A percentile compares a stretch with the other conserved stretches of the same genome.
Evolutionary conservation across 2,888 invertebrate genomes (phyloP).

Genomic region (Selenia dentaria): DNA sequence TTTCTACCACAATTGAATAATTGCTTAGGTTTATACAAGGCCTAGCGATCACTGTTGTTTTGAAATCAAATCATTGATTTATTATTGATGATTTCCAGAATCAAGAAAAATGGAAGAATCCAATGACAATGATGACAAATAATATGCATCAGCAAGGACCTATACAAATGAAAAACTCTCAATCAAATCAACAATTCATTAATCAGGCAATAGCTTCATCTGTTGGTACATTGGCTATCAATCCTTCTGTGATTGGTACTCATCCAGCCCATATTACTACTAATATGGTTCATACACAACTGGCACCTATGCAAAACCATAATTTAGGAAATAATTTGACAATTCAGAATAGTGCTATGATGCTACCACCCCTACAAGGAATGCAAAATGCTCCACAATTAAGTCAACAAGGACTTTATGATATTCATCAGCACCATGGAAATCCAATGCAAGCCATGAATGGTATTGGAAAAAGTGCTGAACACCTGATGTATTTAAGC

Average conservation of each 20-base stretch:
- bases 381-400: slow-evolving; percentile 80
- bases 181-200: slow-evolving; percentile 79
- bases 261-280: slow-evolving; percentile 76
- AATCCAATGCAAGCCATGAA: slow-evolving; percentile 80
- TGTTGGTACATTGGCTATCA: slow-evolving; percentile 75
- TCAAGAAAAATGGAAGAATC: slow-evolving; percentile 95
- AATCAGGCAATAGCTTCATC: slow-evolving; percentile 78
- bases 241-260: slow-evolving; percentile 76
- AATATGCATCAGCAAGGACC: slow-evolving; percentile 84
- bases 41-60: too few species aligned
- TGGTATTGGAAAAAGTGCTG: slow-evolving; percentile 77
- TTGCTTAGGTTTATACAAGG: too few species aligned
- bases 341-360: slow-evolving; percentile 77
- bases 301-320: slow-evolving; percentile 80
- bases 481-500: slow-evolving; percentile 79
- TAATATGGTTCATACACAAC: slow-evolving; percentile 82
- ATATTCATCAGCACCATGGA: slow-evolving; percentile 76
- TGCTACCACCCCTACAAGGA: slow-evolving; percentile 77
- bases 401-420: slow-evolving; percentile 80
- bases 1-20: too few species aligned
- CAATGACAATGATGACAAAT: slow-evolving; percentile 84
- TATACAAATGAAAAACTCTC: slow-evolving; percentile 76
- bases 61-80: too few species aligned
- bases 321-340: slow-evolving; percentile 70
- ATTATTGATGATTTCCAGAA: slow-evolving; percentile 85